These are phyloP conservation scores for Balaeniceps rex DNA, from an alignment of 2,113 vertebrate genomes.

Conservation along the genomic window DNA sequence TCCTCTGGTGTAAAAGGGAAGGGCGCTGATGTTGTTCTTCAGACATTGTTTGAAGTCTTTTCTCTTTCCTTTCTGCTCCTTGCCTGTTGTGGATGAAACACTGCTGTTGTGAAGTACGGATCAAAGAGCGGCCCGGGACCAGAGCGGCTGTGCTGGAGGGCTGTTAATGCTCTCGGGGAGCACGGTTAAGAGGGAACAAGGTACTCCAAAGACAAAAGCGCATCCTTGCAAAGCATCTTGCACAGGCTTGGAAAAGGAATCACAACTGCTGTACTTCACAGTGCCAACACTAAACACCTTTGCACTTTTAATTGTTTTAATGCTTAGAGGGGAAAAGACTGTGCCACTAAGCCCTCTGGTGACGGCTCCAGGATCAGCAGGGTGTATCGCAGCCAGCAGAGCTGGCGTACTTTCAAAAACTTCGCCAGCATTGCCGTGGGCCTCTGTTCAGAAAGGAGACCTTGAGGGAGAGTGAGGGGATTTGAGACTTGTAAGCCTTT, in stretches of 20 bases:
- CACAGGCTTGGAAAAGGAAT: background rate
- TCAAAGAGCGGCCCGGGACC: background rate
- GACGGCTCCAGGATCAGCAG: conserved; percentile 50
- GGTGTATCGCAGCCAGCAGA: background rate
- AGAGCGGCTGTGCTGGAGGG: background rate
- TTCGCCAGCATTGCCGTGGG: background rate
- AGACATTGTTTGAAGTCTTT: background rate
- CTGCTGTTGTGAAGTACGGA: background rate
- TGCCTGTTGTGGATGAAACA: background rate
- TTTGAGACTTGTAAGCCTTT: background rate
- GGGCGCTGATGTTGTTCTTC: background rate
- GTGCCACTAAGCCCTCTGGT: conserved; percentile 55
- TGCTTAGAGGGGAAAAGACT: background rate
- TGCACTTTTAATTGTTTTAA: conserved; percentile 44
- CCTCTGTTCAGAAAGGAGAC: background rate
- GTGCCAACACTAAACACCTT: background rate
- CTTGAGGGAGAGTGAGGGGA: background rate
- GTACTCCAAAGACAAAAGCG: background rate
- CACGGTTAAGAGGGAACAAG: background rate
- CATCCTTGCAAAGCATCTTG: background rate
- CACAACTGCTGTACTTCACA: background rate
- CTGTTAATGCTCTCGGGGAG: background rate
- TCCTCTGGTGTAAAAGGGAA: background rate
- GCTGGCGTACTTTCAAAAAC: background rate
- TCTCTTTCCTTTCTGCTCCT: background rate